A percentile compares a stretch with the other conserved stretches of the same genome.
Evolutionary conservation across 2,888 invertebrate species (phyloP).

Genomic region (Pantelozetes paolii): DNA sequence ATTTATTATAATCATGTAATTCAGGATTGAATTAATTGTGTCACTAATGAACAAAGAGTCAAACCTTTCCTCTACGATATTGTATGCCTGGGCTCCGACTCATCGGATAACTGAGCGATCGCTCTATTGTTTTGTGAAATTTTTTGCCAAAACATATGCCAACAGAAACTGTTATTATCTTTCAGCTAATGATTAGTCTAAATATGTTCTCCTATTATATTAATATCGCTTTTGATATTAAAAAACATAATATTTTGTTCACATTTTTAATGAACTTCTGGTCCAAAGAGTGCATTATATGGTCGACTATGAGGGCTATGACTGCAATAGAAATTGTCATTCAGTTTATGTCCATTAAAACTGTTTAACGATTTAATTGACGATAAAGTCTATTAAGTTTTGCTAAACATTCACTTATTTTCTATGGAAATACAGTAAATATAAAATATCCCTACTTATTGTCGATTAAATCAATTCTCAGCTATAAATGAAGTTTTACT

Average conservation of each 20-base stretch:
- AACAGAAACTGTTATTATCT: constrained; percentile 33
- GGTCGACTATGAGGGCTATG: neutral
- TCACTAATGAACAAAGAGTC: constrained; percentile 22
- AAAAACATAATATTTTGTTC: constrained; percentile 14
- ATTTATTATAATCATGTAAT: constrained; percentile 25
- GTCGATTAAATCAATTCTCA: no score
- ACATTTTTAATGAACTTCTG: constrained; percentile 25
- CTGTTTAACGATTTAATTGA: constrained; percentile 13
- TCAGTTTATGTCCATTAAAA: constrained; percentile 29
- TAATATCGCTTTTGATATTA: constrained; percentile 24
- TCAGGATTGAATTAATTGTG: constrained; percentile 17
- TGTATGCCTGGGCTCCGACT: neutral
- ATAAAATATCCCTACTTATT: no score
- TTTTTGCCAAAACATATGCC: constrained; percentile 34
- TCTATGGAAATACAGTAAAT: no score
- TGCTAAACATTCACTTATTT: neutral
- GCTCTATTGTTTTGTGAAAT: constrained; percentile 14
- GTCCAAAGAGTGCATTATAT: neutral
- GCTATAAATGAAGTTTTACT: no score
- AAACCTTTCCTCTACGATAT: neutral
- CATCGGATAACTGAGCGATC: neutral
- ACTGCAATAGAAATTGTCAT: constrained; percentile 30
- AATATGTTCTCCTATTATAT: constrained; percentile 24
- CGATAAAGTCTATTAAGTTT: neutral
- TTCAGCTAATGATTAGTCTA: constrained; percentile 28